Evolutionary conservation across 1,140 invertebrate species (phyloP), one percentile per base, ranked within the genome.

Genomic region (Platyura marginata): DNA sequence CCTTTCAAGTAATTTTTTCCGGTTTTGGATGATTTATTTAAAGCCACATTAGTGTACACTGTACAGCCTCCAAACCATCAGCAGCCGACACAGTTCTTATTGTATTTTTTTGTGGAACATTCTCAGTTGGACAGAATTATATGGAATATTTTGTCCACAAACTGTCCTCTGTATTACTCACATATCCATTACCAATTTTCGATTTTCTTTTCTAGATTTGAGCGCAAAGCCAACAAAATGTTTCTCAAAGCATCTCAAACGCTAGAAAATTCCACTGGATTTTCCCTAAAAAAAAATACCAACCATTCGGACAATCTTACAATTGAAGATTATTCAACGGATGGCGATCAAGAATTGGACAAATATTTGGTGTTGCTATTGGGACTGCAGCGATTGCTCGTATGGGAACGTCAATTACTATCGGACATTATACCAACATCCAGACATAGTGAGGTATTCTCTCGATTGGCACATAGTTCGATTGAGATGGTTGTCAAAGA

Each of bases 141-240:
- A n/a, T n/a, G n/a, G n/a, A n/a, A n/a, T n/a, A n/a, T n/a, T n/a
- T n/a, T n/a, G n/a, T n/a, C n/a, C n/a, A n/a, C n/a, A n/a, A n/a
- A n/a, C n/a, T n/a, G n/a, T n/a, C n/a, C n/a, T n/a, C n/a, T n/a
- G n/a, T n/a, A n/a, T n/a, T n/a, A n/a, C n/a, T n/a, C n/a, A n/a
- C n/a, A n/a, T n/a, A n/a, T n/a, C n/a, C n/a, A n/a, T n/a, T n/a
- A n/a, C n/a, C n/a, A n/a, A n/a, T n/a, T n/a, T n/a, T n/a, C n/a
- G n/a, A n/a, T 42, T 44, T 43, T 42, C 44, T 43, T 23, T 51
- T 66, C 51, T 52, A 82, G 77, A 16, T 70, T 87, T 38, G 84
- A 89, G 51, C 84, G 83, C 49, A 84, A 87, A 56, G 87, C 88
- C 0, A 85, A 83, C 44, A 81, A 83, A 59, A 81, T 89, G 67